Conservation (phyloP, 2,797 vertebrate genomes). For the Lemur catta region DNA sequence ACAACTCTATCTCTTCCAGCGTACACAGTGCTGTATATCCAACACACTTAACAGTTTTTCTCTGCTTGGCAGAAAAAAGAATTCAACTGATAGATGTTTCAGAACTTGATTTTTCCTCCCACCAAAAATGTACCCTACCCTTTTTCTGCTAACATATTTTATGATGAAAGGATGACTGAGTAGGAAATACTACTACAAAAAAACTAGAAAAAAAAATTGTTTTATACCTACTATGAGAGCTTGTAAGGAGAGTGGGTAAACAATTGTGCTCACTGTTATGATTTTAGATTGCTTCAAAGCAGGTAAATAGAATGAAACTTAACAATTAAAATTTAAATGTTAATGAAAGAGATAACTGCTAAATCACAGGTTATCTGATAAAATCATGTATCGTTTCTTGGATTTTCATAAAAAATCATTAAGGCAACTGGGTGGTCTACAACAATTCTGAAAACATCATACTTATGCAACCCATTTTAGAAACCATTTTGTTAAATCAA, state of each 20-base stretch:
- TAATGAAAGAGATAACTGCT: background rate
- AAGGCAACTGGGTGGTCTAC: background rate
- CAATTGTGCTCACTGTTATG: background rate
- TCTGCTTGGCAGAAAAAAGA: background rate
- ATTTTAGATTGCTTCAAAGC: background rate
- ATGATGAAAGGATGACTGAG: background rate
- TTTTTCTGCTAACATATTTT: background rate
- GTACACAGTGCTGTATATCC: background rate
- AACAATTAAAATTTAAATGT: background rate
- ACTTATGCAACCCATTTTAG: background rate
- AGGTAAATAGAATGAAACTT: background rate
- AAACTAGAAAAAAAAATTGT: background rate
- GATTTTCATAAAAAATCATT: background rate
- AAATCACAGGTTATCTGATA: background rate
- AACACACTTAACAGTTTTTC: background rate
- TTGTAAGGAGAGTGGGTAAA: background rate
- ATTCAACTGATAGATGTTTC: background rate
- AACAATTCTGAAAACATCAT: background rate
- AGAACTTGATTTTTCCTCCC: background rate
- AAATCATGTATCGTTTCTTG: background rate
- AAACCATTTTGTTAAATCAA: background rate
- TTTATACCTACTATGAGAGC: background rate
- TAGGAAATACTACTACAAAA: background rate
- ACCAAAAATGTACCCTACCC: background rate
- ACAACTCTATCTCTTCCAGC: background rate